A percentile compares a stretch with the other conserved stretches of the same genome.
phyloP scores from a whole-genome alignment of 2,888 invertebrate genomes.

The Tetrapedia diversipes region DNA sequence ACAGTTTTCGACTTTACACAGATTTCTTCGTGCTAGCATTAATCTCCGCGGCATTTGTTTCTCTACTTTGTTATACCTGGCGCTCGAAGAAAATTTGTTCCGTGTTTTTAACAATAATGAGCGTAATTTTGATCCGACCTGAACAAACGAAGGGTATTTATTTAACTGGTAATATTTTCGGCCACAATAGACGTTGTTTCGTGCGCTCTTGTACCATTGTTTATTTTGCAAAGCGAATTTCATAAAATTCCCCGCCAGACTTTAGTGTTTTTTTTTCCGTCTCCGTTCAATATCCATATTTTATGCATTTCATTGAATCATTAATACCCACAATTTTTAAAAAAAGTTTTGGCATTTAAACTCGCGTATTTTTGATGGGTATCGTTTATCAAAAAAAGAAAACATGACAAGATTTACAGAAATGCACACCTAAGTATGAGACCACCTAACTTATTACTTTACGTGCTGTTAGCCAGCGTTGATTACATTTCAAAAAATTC shows the following conservation, averaged over 20 bases:
- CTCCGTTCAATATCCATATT: background rate
- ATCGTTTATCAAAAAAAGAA: slow-evolving; percentile 6
- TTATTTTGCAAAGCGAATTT: background rate
- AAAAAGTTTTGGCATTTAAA: too few relatives aligned
- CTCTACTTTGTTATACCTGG: background rate
- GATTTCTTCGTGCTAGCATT: background rate
- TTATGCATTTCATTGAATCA: background rate
- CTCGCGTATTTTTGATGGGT: slow-evolving; percentile 1
- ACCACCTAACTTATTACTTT: too few relatives aligned
- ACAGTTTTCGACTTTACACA: background rate
- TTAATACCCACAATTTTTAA: too few relatives aligned
- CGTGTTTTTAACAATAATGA: background rate
- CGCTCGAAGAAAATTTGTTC: background rate
- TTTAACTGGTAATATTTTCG: background rate
- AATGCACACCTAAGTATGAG: too few relatives aligned
- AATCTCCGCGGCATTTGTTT: too few relatives aligned
- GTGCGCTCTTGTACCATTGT: background rate
- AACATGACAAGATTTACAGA: background rate
- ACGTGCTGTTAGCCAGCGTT: too few relatives aligned
- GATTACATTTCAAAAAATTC: too few relatives aligned
- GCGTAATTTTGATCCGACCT: background rate
- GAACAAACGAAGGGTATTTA: background rate
- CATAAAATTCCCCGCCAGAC: background rate
- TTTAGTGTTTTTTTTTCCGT: background rate
- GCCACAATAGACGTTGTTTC: background rate